These are phyloP conservation scores for Bostrychus sinensis DNA, from an alignment of 2,113 vertebrate genomes.

Conservation along the genomic window DNA sequence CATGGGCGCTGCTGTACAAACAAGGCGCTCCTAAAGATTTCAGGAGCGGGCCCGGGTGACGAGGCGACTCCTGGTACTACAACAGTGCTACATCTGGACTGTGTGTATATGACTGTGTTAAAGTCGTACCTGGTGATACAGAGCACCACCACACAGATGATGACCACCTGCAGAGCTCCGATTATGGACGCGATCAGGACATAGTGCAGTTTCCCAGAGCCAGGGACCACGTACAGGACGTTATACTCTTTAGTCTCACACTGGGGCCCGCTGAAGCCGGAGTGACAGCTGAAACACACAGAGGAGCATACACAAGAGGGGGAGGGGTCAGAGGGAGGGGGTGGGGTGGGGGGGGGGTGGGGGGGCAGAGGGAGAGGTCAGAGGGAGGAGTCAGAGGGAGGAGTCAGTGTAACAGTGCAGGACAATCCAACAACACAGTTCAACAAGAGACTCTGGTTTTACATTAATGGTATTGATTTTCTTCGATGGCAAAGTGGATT, in stretches of 20 bases:
- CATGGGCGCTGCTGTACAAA: no score
- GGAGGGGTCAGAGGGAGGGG: background rate
- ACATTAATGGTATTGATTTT: no score
- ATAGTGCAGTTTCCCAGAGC: slow-evolving; percentile 95
- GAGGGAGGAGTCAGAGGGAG: background rate
- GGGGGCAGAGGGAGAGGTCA: background rate
- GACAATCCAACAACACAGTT: no score
- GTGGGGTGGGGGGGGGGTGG: background rate
- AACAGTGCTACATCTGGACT: no score
- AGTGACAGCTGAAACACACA: slow-evolving; percentile 86
- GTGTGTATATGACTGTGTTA: no score
- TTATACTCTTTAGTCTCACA: slow-evolving; percentile 99
- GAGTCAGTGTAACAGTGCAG: background rate
- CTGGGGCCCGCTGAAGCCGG: slow-evolving; percentile 95
- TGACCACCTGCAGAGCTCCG: slow-evolving; percentile 97
- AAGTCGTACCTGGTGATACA: slow-evolving; percentile 98
- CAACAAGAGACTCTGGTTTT: no score
- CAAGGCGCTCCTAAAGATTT: no score
- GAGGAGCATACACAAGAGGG: background rate
- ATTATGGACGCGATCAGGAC: slow-evolving; percentile 99
- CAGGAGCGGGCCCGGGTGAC: no score
- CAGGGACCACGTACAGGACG: slow-evolving; percentile 96
- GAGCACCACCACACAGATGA: slow-evolving; percentile 98
- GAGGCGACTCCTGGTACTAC: no score
- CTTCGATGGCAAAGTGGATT: no score